Evolutionary conservation across 2,797 vertebrate species (phyloP), one percentile per base, ranked within the genome.

Genomic region (Rhinophrynus dorsalis): DNA sequence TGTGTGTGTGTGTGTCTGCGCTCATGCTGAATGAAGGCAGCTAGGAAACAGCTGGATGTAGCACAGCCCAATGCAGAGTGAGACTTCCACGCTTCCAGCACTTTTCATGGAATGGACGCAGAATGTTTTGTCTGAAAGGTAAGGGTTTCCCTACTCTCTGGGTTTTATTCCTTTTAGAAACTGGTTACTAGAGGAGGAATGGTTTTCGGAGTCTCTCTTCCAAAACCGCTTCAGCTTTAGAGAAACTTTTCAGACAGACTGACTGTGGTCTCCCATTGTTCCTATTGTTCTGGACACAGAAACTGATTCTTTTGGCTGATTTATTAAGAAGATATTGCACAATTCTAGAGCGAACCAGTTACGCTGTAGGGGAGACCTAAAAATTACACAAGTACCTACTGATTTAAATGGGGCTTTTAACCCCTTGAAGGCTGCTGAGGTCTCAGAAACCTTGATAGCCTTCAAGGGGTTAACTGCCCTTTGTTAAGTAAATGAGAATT

Each of bases 81-180:
- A 24, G 51, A 8, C 2, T 44, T 66, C 52, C 59, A 20, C 67
- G 0, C 18, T 47, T 63, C 70, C 9, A 1, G 29, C 24, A 50
- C 68, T 58, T 64, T 67, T 68, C 72, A 78, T 75, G 78, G 77
- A 82, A 72, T 73, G 71, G 69, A 80, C 27, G 62, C 76, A 77
- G 13, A 57, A 97, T 97, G 96, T 95, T 94, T 85, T 97, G 94
- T 82, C 82, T 96, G 78, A 95, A 94, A 95, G 95, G 95, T 98
- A 91, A 91, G 86, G 84, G 68, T 27, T 35, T 4, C 48, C 18
- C 6, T 57, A 6, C 7, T 37, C 32, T n/a, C 10, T 37, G 10
- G 17, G 11, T 30, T 40, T 51, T 58, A 15, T 33, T 70, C 38
- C 11, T 24, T 5, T 63, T 64, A 21, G 30, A 48, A 56, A 48